Evolutionary conservation across 1,140 invertebrate species (phyloP).

Genomic region (Triops longicaudatus): DNA sequence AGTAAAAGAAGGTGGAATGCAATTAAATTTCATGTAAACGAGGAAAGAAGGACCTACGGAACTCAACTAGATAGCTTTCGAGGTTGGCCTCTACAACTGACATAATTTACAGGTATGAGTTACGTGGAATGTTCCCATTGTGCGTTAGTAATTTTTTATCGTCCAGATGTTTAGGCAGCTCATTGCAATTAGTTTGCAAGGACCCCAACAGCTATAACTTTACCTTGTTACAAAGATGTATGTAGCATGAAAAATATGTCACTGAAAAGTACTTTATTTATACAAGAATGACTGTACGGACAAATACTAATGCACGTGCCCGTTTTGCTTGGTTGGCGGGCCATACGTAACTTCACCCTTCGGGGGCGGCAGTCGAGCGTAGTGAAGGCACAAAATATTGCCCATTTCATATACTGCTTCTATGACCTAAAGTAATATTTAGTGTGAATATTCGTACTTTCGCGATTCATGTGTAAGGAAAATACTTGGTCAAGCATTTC

Average conservation of each 20-base stretch:
- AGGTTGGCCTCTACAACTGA: too few species aligned
- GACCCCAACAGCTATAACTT: background rate
- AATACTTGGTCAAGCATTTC: conserved; percentile 84
- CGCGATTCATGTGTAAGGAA: conserved; percentile 19
- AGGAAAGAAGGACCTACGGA: too few species aligned
- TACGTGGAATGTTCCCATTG: background rate
- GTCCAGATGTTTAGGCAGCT: background rate
- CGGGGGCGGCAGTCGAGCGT: conserved; percentile 44
- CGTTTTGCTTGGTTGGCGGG: background rate
- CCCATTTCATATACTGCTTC: conserved; percentile 59
- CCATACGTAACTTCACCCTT: conserved; percentile 29
- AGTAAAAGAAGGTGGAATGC: too few species aligned
- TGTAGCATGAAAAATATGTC: background rate
- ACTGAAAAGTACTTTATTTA: background rate
- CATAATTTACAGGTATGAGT: background rate
- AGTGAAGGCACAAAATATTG: conserved; percentile 59
- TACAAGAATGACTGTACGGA: background rate
- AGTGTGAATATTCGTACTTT: background rate
- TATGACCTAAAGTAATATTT: conserved; percentile 46
- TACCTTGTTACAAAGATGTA: background rate
- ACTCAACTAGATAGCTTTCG: too few species aligned
- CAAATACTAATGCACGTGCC: background rate
- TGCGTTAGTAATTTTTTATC: background rate
- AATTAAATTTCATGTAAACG: too few species aligned
- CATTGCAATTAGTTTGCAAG: background rate